These are phyloP conservation scores for Zapus hudsonius DNA, from an alignment of 2,113 vertebrate species.

Conservation along the genomic window DNA sequence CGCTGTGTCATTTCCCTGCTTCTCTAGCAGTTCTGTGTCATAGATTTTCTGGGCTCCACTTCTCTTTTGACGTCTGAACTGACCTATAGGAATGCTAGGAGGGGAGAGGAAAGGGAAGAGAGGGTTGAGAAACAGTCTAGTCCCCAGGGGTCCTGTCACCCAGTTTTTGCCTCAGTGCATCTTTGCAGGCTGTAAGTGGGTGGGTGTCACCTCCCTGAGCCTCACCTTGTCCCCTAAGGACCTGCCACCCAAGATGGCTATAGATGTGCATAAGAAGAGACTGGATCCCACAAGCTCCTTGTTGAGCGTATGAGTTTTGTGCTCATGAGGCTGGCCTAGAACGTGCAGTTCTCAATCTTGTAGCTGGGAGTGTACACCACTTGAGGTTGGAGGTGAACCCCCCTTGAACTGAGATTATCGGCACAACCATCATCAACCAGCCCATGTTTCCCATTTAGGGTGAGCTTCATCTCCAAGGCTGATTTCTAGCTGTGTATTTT, in stretches of 20 bases:
- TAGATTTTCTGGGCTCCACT: not conserved
- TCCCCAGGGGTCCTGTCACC: not conserved
- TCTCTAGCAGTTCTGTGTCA: not conserved
- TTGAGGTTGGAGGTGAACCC: too few relatives aligned
- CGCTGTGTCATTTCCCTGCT: fast-evolving
- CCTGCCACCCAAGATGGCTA: not conserved
- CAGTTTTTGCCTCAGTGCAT: not conserved
- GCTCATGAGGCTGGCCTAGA: too few relatives aligned
- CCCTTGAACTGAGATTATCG: not conserved
- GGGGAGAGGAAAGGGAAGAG: not conserved
- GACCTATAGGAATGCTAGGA: not conserved
- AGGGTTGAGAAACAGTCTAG: not conserved
- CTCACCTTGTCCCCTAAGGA: not conserved
- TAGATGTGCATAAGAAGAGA: too few relatives aligned
- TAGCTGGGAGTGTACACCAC: too few relatives aligned
- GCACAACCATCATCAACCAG: not conserved
- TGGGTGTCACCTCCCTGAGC: not conserved
- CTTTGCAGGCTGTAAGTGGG: not conserved
- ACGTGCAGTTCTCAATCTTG: too few relatives aligned
- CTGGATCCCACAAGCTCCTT: not conserved
- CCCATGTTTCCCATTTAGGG: not conserved
- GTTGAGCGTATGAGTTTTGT: not conserved
- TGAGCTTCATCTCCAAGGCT: not conserved
- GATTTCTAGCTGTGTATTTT: not conserved
- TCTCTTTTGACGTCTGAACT: not conserved